A percentile compares a stretch with the other conserved stretches of the same genome.
These are phyloP conservation scores for Xestoiulus laeticollis DNA, from an alignment of 2,888 invertebrate genomes.

Conservation along the genomic window DNA sequence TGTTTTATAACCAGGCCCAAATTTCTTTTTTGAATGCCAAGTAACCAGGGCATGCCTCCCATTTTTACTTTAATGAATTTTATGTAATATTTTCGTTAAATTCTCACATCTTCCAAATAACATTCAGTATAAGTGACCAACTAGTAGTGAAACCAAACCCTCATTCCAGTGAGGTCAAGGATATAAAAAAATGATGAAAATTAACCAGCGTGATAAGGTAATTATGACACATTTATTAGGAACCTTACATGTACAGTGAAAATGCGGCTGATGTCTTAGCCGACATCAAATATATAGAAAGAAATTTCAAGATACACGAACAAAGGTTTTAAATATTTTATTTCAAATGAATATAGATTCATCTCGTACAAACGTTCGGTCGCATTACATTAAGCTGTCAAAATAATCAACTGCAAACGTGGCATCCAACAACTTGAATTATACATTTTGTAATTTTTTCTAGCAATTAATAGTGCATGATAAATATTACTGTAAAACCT, in stretches of 20 bases:
- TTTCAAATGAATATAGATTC: background rate
- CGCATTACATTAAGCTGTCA: background rate
- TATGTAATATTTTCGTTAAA: too few species aligned
- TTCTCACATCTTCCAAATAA: too few species aligned
- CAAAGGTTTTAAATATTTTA: background rate
- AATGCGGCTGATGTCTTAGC: too few species aligned
- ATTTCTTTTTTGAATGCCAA: background rate
- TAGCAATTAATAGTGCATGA: background rate
- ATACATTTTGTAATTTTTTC: background rate
- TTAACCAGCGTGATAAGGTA: too few species aligned
- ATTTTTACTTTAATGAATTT: too few species aligned
- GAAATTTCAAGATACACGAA: background rate
- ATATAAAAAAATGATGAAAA: too few species aligned
- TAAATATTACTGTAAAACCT: background rate
- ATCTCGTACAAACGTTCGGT: background rate
- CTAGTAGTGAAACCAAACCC: too few species aligned
- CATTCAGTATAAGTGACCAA: too few species aligned
- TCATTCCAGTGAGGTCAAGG: too few species aligned
- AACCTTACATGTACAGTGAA: too few species aligned
- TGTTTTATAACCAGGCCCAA: too few species aligned
- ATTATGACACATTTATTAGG: too few species aligned
- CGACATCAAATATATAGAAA: background rate
- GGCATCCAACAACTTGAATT: background rate
- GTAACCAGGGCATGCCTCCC: background rate
- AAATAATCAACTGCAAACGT: background rate